Percentiles rank a stretch among this genome's conserved stretches.
Conservation (phyloP, 2,888 invertebrate genomes). For the Drosophila cognata region DNA sequence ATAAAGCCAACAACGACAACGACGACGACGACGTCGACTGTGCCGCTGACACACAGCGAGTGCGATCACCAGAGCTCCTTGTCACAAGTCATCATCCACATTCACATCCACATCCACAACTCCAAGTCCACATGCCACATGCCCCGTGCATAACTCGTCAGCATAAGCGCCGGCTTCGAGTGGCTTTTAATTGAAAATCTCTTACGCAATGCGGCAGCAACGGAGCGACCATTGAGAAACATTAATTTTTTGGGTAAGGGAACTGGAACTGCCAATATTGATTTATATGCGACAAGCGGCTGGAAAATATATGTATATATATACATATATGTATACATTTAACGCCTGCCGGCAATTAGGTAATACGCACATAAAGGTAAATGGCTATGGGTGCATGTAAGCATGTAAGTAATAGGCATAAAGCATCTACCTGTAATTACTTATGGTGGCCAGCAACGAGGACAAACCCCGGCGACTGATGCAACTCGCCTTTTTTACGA, state of each 20-base stretch:
- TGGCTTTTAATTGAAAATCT: conserved; percentile 65
- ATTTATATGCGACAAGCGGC: conserved; percentile 47
- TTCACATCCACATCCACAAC: conserved; percentile 6
- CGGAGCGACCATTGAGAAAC: conserved; percentile 12
- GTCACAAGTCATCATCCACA: conserved; percentile 32
- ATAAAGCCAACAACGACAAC: conserved; percentile 51
- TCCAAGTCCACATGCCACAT: neutral
- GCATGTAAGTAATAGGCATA: conserved; percentile 21
- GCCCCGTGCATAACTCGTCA: conserved; percentile 12
- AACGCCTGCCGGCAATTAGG: conserved; percentile 69
- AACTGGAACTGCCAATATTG: conserved; percentile 68
- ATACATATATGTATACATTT: conserved; percentile 27
- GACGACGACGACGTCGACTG: conserved; percentile 35
- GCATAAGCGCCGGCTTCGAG: conserved; percentile 13
- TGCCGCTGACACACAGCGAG: conserved; percentile 66
- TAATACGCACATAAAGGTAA: conserved; percentile 59
- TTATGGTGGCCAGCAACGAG: conserved; percentile 52
- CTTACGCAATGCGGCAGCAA: conserved; percentile 61
- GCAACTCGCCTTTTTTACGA: conserved; percentile 36
- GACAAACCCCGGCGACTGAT: conserved; percentile 35
- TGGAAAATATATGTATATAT: conserved; percentile 34
- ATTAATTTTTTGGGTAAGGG: conserved; percentile 34
- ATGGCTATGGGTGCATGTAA: conserved; percentile 54
- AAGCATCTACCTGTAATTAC: conserved; percentile 47
- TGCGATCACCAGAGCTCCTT: conserved; percentile 24